Base-by-base conservation (phyloP, 2,797 vertebrate genomes). In the Amniataba percoides region DNA sequence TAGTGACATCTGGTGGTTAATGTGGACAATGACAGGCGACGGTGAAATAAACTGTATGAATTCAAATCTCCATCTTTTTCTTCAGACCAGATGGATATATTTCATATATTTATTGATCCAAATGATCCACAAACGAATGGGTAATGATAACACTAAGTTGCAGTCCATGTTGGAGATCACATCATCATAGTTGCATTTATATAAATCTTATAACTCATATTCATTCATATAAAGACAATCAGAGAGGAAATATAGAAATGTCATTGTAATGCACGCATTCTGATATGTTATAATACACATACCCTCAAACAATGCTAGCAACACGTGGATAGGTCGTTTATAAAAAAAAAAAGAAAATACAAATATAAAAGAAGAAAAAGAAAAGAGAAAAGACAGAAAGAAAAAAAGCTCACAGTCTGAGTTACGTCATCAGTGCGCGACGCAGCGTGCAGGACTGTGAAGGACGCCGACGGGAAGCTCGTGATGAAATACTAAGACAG, bases 391-490 rank as follows among this genome's bases (percentile, higher is more conserved):
- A 31, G 27, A 31, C 3, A 31, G 5, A 31, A 3, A 36, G 9
- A 34, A n/a, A n/a, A 16, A 1, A 2, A 27, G 7, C 46, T 11
- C 7, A 1, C n/a, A 18, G n/a, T 21, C 23, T 14, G 0, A 3
- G 0, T 0, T 0, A 81, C 91, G 92, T 93, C 92, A 95, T 94
- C 77, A 77, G 1, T 19, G 18, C 5, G 90, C 87, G 93, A 93
- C 93, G 34, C 16, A 48, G 74, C 85, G 48, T 91, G 88, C 19
- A 34, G 43, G 8, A 27, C 43, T 21, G 61, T 82, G 90, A 93
- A 93, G 90, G 91, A 90, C 89, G 80, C 56, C 2, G 6, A 27
- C 1, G 7, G 42, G 34, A 52, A 61, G 14, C 62, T 31, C 7
- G 66, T 18, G 48, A 88, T 87, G 85, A 89, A 79, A 62, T 78